phyloP scores from a whole-genome alignment of 2,113 vertebrate genomes.

The Mugil cephalus region DNA sequence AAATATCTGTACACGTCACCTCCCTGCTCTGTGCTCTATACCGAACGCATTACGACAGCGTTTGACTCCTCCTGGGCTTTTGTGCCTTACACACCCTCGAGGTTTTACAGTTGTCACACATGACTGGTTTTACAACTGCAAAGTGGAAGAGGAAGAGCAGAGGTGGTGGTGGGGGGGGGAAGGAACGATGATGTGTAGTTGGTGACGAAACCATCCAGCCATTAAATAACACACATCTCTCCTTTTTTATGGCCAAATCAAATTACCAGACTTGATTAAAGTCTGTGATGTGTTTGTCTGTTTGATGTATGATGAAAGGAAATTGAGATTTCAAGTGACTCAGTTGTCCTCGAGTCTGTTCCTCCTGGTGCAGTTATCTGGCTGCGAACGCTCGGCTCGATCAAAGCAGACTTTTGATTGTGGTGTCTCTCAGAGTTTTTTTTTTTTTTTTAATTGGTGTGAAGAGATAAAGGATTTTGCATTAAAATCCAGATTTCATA shows the following conservation, averaged over 20 bases:
- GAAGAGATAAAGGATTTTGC: constrained; percentile 19
- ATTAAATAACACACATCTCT: constrained; percentile 48
- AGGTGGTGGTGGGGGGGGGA: background rate
- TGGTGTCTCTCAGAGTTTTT: constrained; percentile 3
- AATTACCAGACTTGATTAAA: constrained; percentile 69
- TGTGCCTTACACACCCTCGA: constrained; percentile 2
- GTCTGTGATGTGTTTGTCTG: constrained; percentile 39
- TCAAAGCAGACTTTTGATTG: constrained; percentile 52
- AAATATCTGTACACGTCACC: background rate
- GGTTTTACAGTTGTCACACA: constrained; percentile 59
- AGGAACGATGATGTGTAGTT: background rate
- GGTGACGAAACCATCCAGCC: constrained; percentile 41
- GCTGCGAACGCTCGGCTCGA: constrained; percentile 24
- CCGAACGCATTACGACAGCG: constrained; percentile 42
- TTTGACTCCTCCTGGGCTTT: constrained; percentile 35
- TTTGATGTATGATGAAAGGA: constrained; percentile 73
- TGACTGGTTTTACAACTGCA: constrained; percentile 52
- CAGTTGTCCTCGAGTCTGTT: constrained; percentile 54
- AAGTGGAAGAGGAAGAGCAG: constrained; percentile 12
- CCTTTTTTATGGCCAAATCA: constrained; percentile 53
- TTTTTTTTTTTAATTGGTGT: constrained; percentile 18
- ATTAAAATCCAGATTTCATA: background rate
- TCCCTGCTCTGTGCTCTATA: constrained; percentile 1
- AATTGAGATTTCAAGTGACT: constrained; percentile 66
- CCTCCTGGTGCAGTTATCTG: constrained; percentile 46